These are phyloP conservation scores for Lapara coniferarum DNA, from an alignment of 2,888 invertebrate species.

Conservation along the genomic window DNA sequence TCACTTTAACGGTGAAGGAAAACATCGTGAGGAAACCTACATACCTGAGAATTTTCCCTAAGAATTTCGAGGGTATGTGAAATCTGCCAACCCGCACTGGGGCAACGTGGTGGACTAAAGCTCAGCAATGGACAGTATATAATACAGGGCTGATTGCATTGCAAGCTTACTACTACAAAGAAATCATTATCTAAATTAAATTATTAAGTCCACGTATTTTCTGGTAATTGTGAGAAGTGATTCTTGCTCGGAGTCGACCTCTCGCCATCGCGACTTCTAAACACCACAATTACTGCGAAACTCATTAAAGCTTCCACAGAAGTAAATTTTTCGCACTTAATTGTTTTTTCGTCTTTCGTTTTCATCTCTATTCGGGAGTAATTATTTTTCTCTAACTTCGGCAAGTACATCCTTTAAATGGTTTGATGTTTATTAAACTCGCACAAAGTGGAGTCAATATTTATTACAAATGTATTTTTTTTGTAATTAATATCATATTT, in stretches of 20 bases:
- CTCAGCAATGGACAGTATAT: too few relatives aligned
- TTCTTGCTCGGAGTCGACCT: too few relatives aligned
- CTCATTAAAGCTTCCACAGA: constrained; percentile 20
- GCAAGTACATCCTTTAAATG: neutral
- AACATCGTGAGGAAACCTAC: too few relatives aligned
- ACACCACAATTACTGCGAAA: constrained; percentile 9
- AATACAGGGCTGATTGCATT: too few relatives aligned
- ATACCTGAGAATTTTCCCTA: too few relatives aligned
- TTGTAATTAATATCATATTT: neutral
- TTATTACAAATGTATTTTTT: neutral
- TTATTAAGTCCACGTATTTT: constrained; percentile 16
- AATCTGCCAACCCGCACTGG: too few relatives aligned
- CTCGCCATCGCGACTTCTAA: constrained; percentile 4
- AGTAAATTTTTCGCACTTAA: constrained; percentile 15
- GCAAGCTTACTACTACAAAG: neutral
- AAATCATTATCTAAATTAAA: constrained; percentile 23
- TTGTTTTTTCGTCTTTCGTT: constrained; percentile 19
- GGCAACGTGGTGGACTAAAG: too few relatives aligned
- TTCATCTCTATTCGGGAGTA: constrained; percentile 14
- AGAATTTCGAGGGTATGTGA: too few relatives aligned
- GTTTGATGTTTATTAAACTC: neutral
- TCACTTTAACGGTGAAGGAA: too few relatives aligned
- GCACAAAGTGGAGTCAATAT: neutral
- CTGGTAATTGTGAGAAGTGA: neutral
- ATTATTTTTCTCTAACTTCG: neutral